Evolutionary conservation across 2,797 vertebrate species (phyloP).

Genomic region (Strix occidentalis): DNA sequence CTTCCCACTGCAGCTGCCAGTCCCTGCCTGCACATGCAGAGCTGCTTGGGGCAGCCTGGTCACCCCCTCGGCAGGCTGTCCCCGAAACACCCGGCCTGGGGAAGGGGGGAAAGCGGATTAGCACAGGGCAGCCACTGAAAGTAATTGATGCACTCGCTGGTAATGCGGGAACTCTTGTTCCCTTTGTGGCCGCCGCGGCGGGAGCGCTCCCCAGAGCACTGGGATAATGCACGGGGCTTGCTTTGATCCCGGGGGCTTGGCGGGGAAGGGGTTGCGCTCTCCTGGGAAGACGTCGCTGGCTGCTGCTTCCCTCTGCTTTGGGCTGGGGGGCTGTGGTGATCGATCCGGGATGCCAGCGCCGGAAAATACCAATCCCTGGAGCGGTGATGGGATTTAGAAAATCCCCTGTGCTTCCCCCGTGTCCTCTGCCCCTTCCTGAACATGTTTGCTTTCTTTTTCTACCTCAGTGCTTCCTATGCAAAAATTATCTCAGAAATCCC

Average conservation of each 20-base stretch:
- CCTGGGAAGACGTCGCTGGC: not conserved
- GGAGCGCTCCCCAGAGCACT: slow-evolving; percentile 10
- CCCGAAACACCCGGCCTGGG: not conserved
- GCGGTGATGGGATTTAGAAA: not conserved
- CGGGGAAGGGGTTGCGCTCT: not conserved
- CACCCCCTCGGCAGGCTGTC: not conserved
- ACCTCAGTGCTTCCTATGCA: not conserved
- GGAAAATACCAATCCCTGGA: not conserved
- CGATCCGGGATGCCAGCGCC: not conserved
- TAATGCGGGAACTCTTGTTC: slow-evolving; percentile 65
- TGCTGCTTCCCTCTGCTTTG: not conserved
- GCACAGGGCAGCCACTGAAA: slow-evolving; percentile 57
- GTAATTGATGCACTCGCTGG: slow-evolving; percentile 58
- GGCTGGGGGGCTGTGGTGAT: not conserved
- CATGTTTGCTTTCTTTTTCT: not conserved
- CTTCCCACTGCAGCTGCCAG: fast-evolving
- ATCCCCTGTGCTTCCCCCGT: not conserved
- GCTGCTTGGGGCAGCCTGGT: not conserved
- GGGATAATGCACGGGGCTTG: not conserved
- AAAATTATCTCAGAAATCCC: not conserved
- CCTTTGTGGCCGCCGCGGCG: slow-evolving; percentile 15
- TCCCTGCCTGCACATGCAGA: not conserved
- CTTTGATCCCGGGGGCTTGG: slow-evolving; percentile 26
- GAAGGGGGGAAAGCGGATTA: slow-evolving; percentile 40
- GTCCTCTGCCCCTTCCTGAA: not conserved